phyloP scores from a whole-genome alignment of 2,888 invertebrate genomes.

The Hemistola chrysoprasaria region DNA sequence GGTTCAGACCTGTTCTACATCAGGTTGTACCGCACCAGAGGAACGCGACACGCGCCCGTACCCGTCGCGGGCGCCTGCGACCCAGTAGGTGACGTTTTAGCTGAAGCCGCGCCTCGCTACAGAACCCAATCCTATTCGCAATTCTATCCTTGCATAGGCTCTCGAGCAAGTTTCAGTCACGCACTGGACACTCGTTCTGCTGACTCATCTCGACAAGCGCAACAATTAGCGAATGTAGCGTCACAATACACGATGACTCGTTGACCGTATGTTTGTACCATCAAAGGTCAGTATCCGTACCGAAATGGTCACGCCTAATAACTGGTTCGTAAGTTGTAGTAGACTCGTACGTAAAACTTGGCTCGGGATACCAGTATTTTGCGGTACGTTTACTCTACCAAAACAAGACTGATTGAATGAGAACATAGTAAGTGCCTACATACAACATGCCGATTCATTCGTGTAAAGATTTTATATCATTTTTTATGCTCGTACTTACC shows the following conservation, averaged over 20 bases:
- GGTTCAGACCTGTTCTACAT: conserved; percentile 78
- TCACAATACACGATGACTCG: conserved; percentile 67
- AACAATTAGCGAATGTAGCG: conserved; percentile 76
- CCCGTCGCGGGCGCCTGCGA: conserved; percentile 32
- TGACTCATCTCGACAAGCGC: conserved; percentile 71
- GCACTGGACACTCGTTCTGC: conserved; percentile 58
- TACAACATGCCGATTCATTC: conserved; percentile 33
- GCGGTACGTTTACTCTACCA: conserved; percentile 73
- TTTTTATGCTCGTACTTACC: no score
- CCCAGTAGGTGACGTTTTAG: conserved; percentile 66
- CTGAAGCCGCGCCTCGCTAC: conserved; percentile 36
- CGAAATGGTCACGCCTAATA: conserved; percentile 82
- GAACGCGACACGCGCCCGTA: conserved; percentile 38
- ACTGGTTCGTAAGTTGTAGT: conserved; percentile 80
- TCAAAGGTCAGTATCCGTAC: conserved; percentile 82
- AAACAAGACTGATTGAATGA: conserved; percentile 62
- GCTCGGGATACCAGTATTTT: conserved; percentile 76
- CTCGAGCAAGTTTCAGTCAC: conserved; percentile 49
- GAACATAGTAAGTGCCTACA: conserved; percentile 17
- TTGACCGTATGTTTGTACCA: conserved; percentile 69
- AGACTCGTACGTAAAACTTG: conserved; percentile 75
- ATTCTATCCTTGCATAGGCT: conserved; percentile 43
- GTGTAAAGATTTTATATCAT: conserved; percentile 13
- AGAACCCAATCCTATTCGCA: conserved; percentile 44
- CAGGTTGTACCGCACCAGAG: conserved; percentile 66